Percentiles rank a stretch among this genome's conserved stretches.
Evolutionary conservation across 2,888 invertebrate species (phyloP).

Genomic region (Lycaena phlaeas): DNA sequence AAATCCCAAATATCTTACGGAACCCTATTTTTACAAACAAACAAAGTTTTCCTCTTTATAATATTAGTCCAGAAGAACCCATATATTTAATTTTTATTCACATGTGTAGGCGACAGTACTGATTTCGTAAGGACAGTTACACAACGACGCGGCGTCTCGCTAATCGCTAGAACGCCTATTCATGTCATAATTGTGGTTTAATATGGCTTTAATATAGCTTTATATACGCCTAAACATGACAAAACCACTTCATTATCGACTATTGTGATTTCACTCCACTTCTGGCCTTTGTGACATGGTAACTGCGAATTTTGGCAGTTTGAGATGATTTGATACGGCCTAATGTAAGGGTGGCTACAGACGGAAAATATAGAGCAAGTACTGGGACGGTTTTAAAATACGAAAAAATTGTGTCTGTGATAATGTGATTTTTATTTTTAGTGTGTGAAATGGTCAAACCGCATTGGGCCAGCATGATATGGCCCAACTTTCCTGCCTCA

Average conservation of each 20-base stretch:
- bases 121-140: slow-evolving; percentile 23
- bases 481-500: too few relatives aligned
- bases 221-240: slow-evolving; percentile 49
- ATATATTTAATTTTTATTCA: too few relatives aligned
- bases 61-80: too few relatives aligned
- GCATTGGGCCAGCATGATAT: too few relatives aligned
- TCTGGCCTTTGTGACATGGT: slow-evolving; percentile 36
- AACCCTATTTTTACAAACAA: too few relatives aligned
- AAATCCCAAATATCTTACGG: too few relatives aligned
- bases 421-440: too few relatives aligned
- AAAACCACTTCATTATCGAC: slow-evolving; percentile 51
- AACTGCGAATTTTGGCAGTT: slow-evolving; percentile 32
- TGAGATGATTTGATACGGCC: slow-evolving; percentile 24
- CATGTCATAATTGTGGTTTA: slow-evolving; percentile 61
- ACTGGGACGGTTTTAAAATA: too few relatives aligned
- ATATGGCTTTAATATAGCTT: slow-evolving; percentile 61
- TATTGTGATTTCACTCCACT: slow-evolving; percentile 49
- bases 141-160: slow-evolving; percentile 27
- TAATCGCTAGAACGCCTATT: slow-evolving; percentile 60
- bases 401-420: too few relatives aligned
- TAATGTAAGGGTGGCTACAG: neutral
- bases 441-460: too few relatives aligned
- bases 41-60: too few relatives aligned
- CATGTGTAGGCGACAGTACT: slow-evolving; percentile 19
- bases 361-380: too few relatives aligned